These are phyloP conservation scores for Ypsolopha sequella DNA, from an alignment of 2,888 invertebrate genomes.

Conservation along the genomic window DNA sequence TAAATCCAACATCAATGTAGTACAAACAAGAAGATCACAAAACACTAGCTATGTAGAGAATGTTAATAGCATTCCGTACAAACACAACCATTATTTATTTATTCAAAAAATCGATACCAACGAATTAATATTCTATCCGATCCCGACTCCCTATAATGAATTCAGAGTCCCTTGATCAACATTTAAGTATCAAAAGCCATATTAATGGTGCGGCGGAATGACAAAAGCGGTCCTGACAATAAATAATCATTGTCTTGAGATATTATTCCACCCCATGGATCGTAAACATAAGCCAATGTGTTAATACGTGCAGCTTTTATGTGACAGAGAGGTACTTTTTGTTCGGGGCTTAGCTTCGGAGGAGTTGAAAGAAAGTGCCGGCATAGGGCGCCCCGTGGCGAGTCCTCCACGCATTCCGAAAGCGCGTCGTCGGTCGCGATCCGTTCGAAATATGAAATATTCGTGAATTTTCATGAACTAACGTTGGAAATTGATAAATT, in stretches of 20 bases:
- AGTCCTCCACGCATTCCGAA: slow-evolving; percentile 3
- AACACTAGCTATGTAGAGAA: not conserved
- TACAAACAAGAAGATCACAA: too few species aligned
- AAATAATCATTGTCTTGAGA: slow-evolving; percentile 49
- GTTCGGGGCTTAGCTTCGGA: slow-evolving; percentile 29
- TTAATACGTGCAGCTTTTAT: slow-evolving; percentile 38
- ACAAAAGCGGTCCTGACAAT: slow-evolving; percentile 43
- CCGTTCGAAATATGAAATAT: too few species aligned
- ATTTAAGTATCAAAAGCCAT: slow-evolving; percentile 30
- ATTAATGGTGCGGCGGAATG: slow-evolving; percentile 44
- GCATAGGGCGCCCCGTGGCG: slow-evolving; percentile 39
- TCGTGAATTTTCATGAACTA: too few species aligned
- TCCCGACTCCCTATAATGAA: slow-evolving; percentile 21
- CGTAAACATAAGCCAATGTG: slow-evolving; percentile 47
- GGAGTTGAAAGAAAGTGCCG: slow-evolving; percentile 52
- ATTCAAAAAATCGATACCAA: slow-evolving; percentile 11
- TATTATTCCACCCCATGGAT: slow-evolving; percentile 43
- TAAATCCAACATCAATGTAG: too few species aligned
- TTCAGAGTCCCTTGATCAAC: slow-evolving; percentile 30
- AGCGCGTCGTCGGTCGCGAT: not conserved
- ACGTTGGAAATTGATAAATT: too few species aligned
- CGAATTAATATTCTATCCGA: slow-evolving; percentile 18
- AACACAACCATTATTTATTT: slow-evolving; percentile 5
- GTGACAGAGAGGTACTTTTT: slow-evolving; percentile 13
- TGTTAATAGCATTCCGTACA: not conserved